A percentile compares a stretch with the other conserved stretches of the same genome.
phyloP scores from a whole-genome alignment of 2,113 vertebrate genomes.

The Etheostoma cragini region DNA sequence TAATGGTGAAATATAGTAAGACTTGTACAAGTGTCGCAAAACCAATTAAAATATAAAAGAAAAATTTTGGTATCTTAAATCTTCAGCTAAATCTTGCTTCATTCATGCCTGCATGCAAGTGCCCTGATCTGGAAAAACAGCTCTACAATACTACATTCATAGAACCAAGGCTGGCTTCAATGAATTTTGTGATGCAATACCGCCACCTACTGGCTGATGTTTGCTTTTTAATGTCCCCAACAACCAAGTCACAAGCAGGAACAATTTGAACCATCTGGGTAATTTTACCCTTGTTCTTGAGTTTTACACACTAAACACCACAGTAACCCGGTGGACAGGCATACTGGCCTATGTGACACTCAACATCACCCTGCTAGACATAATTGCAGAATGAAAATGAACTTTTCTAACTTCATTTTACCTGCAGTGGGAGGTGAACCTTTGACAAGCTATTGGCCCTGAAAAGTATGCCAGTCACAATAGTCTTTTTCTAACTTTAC shows the following conservation, averaged over 20 bases:
- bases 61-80: constrained; percentile 4
- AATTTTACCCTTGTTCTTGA: background rate
- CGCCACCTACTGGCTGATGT: constrained; percentile 54
- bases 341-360: background rate
- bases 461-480: background rate
- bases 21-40: background rate
- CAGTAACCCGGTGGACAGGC: background rate
- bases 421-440: background rate
- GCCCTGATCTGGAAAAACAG: background rate
- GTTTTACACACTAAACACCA: background rate
- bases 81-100: constrained; percentile 5
- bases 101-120: constrained; percentile 45
- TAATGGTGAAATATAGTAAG: background rate
- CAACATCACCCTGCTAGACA: background rate
- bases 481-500: background rate
- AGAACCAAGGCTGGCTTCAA: background rate
- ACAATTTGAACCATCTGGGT: background rate
- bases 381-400: background rate
- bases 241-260: background rate
- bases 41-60: background rate
- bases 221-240: background rate
- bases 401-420: background rate
- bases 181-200: constrained; percentile 13
- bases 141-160: constrained; percentile 34
- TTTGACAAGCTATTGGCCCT: background rate